Evolutionary conservation across 2,888 invertebrate species (phyloP).

Genomic region (Sceliomorpha sp.): DNA sequence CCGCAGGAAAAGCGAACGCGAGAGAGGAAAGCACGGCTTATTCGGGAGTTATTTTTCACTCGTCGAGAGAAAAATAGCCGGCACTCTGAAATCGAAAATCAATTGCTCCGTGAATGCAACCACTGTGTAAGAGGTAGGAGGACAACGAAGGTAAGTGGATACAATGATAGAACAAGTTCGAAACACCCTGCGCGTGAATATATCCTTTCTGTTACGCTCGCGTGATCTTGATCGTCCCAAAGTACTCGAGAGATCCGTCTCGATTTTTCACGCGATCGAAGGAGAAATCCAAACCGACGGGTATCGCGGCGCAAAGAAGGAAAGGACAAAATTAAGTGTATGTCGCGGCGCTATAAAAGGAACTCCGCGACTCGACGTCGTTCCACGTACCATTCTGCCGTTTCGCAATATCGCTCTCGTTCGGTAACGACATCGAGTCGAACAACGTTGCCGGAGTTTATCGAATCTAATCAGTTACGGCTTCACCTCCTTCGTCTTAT

Average conservation of each 20-base stretch:
- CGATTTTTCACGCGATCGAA: slow-evolving; percentile 2
- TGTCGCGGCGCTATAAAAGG: too few species aligned
- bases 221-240: slow-evolving; percentile 22
- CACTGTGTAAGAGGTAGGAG: slow-evolving; percentile 8
- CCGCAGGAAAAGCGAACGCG: neutral
- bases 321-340: too few species aligned
- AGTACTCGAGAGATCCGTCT: neutral
- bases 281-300: too few species aligned
- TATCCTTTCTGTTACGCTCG: slow-evolving; percentile 14
- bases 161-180: slow-evolving; percentile 7
- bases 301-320: too few species aligned
- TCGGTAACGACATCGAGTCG: too few species aligned
- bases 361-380: too few species aligned
- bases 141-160: slow-evolving; percentile 17
- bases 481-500: too few species aligned
- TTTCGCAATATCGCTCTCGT: too few species aligned
- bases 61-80: slow-evolving; percentile 72
- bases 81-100: slow-evolving; percentile 75
- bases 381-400: too few species aligned
- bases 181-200: slow-evolving; percentile 13
- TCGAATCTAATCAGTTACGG: too few species aligned
- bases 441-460: too few species aligned
- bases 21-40: slow-evolving; percentile 61
- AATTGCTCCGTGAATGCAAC: slow-evolving; percentile 64
- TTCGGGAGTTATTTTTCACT: slow-evolving; percentile 74